phyloP scores from a whole-genome alignment of 2,797 vertebrate genomes.

The Thunnus albacares region DNA sequence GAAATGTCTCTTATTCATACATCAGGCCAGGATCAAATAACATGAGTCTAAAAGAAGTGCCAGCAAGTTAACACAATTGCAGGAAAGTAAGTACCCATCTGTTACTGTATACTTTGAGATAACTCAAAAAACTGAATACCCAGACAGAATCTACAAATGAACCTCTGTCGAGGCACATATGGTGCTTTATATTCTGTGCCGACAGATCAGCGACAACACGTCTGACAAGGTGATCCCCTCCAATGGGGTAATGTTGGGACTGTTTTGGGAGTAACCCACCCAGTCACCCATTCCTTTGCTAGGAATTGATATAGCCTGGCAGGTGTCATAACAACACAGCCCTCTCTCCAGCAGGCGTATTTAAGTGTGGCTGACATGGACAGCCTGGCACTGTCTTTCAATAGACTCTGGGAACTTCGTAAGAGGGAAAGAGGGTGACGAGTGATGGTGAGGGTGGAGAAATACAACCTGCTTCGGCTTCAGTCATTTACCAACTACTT shows the following conservation, averaged over 20 bases:
- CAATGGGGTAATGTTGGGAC: conserved; percentile 8
- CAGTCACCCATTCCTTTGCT: conserved; percentile 45
- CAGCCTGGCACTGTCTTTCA: conserved; percentile 52
- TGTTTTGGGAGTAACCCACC: conserved; percentile 56
- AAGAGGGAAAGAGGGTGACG: conserved; percentile 7
- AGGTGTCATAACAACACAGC: conserved; percentile 77
- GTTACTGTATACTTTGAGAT: not conserved
- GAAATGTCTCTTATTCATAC: conserved; percentile 27
- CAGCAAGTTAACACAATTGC: conserved; percentile 23
- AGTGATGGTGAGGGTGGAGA: conserved; percentile 31
- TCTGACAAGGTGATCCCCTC: conserved; percentile 50
- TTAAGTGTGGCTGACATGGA: conserved; percentile 51
- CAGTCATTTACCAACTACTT: conserved; percentile 12
- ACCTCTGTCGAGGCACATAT: conserved; percentile 3
- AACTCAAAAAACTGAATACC: too few species aligned
- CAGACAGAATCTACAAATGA: conserved; percentile 21
- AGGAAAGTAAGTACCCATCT: not conserved
- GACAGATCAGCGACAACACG: conserved; percentile 22
- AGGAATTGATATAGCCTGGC: conserved; percentile 69
- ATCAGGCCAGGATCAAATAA: conserved; percentile 14
- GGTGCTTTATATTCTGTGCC: not conserved
- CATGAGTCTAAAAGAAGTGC: conserved; percentile 10
- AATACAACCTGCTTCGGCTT: conserved; percentile 18
- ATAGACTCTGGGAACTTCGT: conserved; percentile 31
- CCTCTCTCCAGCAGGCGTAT: conserved; percentile 37